Base-by-base conservation (phyloP, 2,797 vertebrate species). In the Aviceda cuculoides region DNA sequence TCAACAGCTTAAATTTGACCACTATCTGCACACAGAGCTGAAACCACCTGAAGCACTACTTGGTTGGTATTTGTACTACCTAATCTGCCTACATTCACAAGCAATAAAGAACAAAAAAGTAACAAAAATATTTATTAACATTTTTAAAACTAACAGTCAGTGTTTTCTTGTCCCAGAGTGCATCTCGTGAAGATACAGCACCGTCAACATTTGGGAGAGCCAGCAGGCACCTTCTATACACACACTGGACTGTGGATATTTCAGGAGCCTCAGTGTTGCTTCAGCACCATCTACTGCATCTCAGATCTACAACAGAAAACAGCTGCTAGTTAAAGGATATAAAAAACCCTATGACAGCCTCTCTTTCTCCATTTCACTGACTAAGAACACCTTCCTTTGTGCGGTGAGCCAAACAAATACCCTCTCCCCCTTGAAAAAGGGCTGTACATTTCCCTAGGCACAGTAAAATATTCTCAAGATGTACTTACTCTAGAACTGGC, bases 251-350 rank as follows among this genome's bases (percentile, higher is more conserved):
- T 93, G 86, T 24, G 31, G 95, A 13, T 73, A 87, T 50, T 84
- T 79, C 92, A 63, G 78, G 77, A 94, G 39, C 88, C 78, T 92
- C 88, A 82, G 74, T n/a, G 93, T 90, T 95, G 78, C 92, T 95
- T 95, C 97, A 93, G 95, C 92, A 95, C 88, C 93, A 95, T 94
- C 90, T 96, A 91, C 89, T 90, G 95, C 86, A 7, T 82, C 79
- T 91, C 93, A 85, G 75, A 96, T 81, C 90, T 95, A 95, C 72
- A 96, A 97, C 47, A 95, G 86, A 97, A 82, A 95, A 95, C 40
- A 96, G 66, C 67, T 94, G 81, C 91, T 77, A 80, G 86, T 96
- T 95, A 96, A 87, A 95, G 56, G 44, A 80, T 50, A 72, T 81
- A 71, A 39, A 56, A 55, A 14, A 4, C 4, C 53, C n/a, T n/a